These are phyloP conservation scores for Gallinago nigripennis DNA, from an alignment of 2,797 vertebrate genomes.

Conservation along the genomic window DNA sequence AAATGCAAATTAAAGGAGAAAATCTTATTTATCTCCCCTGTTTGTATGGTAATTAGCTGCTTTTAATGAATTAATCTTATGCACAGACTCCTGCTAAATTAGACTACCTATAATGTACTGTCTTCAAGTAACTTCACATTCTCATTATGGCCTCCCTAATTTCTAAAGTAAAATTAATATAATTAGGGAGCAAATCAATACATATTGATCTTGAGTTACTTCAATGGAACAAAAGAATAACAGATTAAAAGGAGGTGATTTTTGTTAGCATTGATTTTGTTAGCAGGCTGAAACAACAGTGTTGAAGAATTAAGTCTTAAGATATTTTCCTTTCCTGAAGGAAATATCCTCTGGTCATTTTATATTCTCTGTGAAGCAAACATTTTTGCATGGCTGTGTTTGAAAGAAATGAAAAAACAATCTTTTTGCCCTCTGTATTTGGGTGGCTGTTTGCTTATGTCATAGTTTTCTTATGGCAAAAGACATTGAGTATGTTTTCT, in stretches of 20 bases:
- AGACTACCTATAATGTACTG: conserved; percentile 76
- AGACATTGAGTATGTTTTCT: conserved; percentile 53
- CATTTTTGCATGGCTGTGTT: conserved; percentile 35
- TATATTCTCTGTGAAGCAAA: conserved; percentile 29
- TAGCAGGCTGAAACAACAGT: conserved; percentile 63
- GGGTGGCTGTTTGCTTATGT: not conserved
- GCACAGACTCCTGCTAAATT: conserved; percentile 74
- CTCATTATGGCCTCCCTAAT: conserved; percentile 78
- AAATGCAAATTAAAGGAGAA: conserved; percentile 75
- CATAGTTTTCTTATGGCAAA: conserved; percentile 49
- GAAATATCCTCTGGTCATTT: conserved; percentile 7
- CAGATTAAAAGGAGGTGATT: conserved; percentile 74
- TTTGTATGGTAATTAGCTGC: conserved; percentile 76
- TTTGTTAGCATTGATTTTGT: conserved; percentile 71
- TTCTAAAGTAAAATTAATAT: conserved; percentile 81
- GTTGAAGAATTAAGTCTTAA: conserved; percentile 75
- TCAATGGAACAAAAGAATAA: conserved; percentile 78
- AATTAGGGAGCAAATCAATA: conserved; percentile 82
- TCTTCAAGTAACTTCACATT: conserved; percentile 81
- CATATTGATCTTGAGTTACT: conserved; percentile 75
- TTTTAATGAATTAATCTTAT: conserved; percentile 82
- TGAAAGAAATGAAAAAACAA: conserved; percentile 19
- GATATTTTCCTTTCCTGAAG: conserved; percentile 67
- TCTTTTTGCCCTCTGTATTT: not conserved
- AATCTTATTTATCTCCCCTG: conserved; percentile 75